Conservation (phyloP, 2,113 vertebrate genomes). For the Campylomormyrus tamandua region DNA sequence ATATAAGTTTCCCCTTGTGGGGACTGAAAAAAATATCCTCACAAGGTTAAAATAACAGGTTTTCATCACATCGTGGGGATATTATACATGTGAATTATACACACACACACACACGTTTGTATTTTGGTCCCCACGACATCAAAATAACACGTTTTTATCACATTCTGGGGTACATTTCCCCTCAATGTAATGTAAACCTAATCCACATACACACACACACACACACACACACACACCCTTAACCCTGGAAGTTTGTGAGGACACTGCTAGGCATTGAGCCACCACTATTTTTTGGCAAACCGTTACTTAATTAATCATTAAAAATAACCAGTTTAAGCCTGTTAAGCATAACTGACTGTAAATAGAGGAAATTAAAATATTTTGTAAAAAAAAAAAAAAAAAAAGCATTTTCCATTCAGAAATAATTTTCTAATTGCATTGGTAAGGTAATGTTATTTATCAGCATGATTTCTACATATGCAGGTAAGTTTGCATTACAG, state of each 20-base stretch:
- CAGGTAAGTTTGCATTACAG: background rate
- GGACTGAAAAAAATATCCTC: background rate
- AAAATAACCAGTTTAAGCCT: background rate
- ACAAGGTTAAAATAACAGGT: background rate
- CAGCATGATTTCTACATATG: background rate
- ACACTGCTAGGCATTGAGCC: background rate
- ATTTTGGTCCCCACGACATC: too few relatives aligned
- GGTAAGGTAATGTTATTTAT: background rate
- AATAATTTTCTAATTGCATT: background rate
- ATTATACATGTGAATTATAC: too few relatives aligned
- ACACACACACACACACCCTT: background rate
- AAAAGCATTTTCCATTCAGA: background rate
- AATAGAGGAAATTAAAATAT: background rate
- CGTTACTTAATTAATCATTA: background rate
- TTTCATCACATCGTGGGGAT: background rate
- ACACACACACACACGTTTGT: too few relatives aligned
- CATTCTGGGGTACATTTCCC: too few relatives aligned
- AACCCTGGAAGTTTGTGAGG: background rate
- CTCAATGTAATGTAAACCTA: too few relatives aligned
- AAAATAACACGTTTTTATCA: too few relatives aligned
- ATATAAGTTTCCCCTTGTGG: background rate
- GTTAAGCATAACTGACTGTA: background rate
- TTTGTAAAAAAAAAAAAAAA: background rate
- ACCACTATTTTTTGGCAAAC: background rate
- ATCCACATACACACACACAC: background rate